Percentiles rank a stretch among this genome's conserved stretches.
phyloP scores from a whole-genome alignment of 2,797 vertebrate genomes.

The Mormyrus proboscirostris region DNA sequence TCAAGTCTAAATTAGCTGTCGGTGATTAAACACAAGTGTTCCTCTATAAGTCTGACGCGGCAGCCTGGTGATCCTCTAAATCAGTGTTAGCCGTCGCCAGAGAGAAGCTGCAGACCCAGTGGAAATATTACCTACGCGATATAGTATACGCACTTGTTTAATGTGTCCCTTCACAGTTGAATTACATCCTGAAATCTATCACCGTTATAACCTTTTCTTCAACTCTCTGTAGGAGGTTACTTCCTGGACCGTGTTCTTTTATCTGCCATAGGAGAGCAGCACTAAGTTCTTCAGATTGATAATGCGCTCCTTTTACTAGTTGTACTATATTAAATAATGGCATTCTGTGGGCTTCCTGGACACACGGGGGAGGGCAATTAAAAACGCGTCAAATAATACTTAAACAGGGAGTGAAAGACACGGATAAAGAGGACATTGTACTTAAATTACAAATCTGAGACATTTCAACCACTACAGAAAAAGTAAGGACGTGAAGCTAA shows the following conservation, averaged over 20 bases:
- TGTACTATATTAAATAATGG: background rate
- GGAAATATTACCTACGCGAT: background rate
- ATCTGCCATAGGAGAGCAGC: background rate
- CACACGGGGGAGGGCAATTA: background rate
- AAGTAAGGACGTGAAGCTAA: background rate
- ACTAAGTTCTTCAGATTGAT: slow-evolving; percentile 2
- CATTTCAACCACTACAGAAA: background rate
- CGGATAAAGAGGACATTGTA: background rate
- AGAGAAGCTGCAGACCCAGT: background rate
- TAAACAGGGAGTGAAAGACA: background rate
- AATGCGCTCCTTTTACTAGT: slow-evolving; percentile 3
- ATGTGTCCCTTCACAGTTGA: background rate
- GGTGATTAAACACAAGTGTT: background rate
- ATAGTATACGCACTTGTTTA: background rate
- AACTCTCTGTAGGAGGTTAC: background rate
- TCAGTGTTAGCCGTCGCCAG: background rate
- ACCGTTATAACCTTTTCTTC: background rate
- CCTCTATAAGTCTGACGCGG: background rate
- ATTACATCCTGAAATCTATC: background rate
- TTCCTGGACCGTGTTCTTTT: slow-evolving; percentile 1
- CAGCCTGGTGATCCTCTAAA: background rate
- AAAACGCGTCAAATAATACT: background rate
- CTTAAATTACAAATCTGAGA: background rate
- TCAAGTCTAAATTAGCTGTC: background rate
- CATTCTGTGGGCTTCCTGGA: background rate